These are phyloP conservation scores for Griposia aprilina DNA, from an alignment of 2,888 invertebrate species.

Conservation along the genomic window DNA sequence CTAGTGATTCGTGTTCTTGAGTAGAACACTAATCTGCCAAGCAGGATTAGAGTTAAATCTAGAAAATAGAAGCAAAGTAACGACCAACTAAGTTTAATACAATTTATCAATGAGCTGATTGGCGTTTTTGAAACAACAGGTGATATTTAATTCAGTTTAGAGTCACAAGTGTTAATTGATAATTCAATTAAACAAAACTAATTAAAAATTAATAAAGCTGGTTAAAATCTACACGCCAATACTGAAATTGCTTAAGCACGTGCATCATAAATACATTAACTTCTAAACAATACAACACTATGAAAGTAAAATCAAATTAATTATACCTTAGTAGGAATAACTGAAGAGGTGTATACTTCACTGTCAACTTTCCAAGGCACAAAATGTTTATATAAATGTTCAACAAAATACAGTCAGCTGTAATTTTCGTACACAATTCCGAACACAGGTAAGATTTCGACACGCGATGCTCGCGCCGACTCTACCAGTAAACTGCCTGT, in stretches of 20 bases:
- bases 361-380: constrained; percentile 69
- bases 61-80: constrained; percentile 9
- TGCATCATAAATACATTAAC: constrained; percentile 29
- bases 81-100: not conserved
- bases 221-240: constrained; percentile 1
- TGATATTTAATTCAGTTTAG: constrained; percentile 2
- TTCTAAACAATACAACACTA: constrained; percentile 31
- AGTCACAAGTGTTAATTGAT: not conserved
- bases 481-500: constrained; percentile 79
- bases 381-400: constrained; percentile 67
- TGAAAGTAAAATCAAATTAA: constrained; percentile 38
- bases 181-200: not conserved
- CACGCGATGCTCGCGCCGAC: constrained; percentile 77
- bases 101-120: constrained; percentile 9
- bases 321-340: constrained; percentile 64
- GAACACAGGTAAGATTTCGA: constrained; percentile 74
- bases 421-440: constrained; percentile 71
- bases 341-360: constrained; percentile 55
- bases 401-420: constrained; percentile 68
- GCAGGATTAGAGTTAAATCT: not conserved
- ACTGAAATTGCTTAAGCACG: constrained; percentile 29
- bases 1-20: constrained; percentile 4
- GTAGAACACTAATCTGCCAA: constrained; percentile 14
- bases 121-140: constrained; percentile 6
- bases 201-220: constrained; percentile 15